A percentile compares a stretch with the other conserved stretches of the same genome.
Conservation (phyloP, 2,113 vertebrate species). For the Blennius ocellaris region DNA sequence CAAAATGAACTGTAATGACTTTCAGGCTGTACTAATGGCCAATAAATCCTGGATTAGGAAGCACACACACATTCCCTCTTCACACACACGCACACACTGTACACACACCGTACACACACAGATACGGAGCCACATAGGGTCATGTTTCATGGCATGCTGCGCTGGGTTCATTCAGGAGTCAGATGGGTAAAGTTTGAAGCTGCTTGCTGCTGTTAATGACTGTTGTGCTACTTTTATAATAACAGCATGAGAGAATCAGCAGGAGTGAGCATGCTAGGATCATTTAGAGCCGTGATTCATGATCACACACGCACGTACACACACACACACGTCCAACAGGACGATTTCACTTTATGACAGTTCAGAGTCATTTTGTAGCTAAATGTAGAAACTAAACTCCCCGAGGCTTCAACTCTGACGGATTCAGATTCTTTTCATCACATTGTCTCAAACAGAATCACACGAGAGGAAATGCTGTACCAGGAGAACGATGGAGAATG, state of each 20-base stretch:
- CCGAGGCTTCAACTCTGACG: constrained; percentile 58
- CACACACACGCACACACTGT: constrained; percentile 32
- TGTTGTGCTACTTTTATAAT: constrained; percentile 81
- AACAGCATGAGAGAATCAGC: constrained; percentile 77
- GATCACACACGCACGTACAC: constrained; percentile 40
- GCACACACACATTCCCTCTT: constrained; percentile 63
- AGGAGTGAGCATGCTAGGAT: constrained; percentile 78
- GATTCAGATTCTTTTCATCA: constrained; percentile 61
- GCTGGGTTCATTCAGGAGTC: constrained; percentile 82
- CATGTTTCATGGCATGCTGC: constrained; percentile 80
- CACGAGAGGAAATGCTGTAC: no score
- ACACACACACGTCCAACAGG: constrained; percentile 58
- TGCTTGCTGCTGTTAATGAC: constrained; percentile 79
- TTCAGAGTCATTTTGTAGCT: constrained; percentile 72
- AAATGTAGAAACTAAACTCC: constrained; percentile 74
- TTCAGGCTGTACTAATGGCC: constrained; percentile 88
- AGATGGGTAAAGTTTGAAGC: constrained; percentile 81
- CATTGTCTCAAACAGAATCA: constrained; percentile 57
- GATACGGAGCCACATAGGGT: constrained; percentile 67
- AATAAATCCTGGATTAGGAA: constrained; percentile 87
- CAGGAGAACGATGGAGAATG: no score
- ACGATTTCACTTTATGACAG: constrained; percentile 69
- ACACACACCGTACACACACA: constrained; percentile 44
- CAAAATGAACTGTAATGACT: constrained; percentile 89
- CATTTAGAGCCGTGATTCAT: constrained; percentile 79